Base-by-base conservation (phyloP, 2,113 vertebrate genomes). In the Prinia subflava region DNA sequence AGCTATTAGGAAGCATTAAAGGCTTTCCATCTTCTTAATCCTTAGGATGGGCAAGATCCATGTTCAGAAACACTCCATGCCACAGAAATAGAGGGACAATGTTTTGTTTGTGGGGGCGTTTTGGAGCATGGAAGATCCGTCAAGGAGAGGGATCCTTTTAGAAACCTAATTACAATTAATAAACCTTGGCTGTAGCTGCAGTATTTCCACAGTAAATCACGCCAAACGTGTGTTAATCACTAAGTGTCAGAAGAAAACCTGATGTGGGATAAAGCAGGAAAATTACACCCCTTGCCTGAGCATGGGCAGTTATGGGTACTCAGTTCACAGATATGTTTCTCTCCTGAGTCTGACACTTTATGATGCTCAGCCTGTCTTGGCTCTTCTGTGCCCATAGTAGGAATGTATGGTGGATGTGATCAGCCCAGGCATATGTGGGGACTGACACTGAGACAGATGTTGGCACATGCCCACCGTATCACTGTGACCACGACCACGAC, bases 371-470 rank as follows among this genome's bases (percentile, higher is more conserved):
- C 49, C 49, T 50, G 27, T 15, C 24, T 27, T 42, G 20, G 46
- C 46, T 47, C 46, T 47, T 47, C 82, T 17, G 39, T 33, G 47
- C 24, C 41, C 31, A 1, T 2, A 19, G 13, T 13, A 82, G 18
- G 25, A 44, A 33, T 1, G 6, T 7, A 6, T 1, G 3, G 39
- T 21, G 44, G 27, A 37, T 0, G 0, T 1, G 4, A 37, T 12
- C 60, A 74, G 37, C 8, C 35, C 52, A 44, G 39, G 28, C 15
- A 14, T 0, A 0, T 10, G 9, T 0, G 1, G 31, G 18, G 44
- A 41, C 25, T 1, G 25, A 27, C 5, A 11, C 0, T 12, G 57
- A 27, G 10, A 30, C 8, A 15, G 28, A 44, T 1, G 21, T 3
- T 52, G 75, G 41, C 24, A 8, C 5, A 2, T 20, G 28, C 13